Evolutionary conservation across 2,797 vertebrate species (phyloP), one percentile per base, ranked within the genome.

Genomic region (Mus caroli): DNA sequence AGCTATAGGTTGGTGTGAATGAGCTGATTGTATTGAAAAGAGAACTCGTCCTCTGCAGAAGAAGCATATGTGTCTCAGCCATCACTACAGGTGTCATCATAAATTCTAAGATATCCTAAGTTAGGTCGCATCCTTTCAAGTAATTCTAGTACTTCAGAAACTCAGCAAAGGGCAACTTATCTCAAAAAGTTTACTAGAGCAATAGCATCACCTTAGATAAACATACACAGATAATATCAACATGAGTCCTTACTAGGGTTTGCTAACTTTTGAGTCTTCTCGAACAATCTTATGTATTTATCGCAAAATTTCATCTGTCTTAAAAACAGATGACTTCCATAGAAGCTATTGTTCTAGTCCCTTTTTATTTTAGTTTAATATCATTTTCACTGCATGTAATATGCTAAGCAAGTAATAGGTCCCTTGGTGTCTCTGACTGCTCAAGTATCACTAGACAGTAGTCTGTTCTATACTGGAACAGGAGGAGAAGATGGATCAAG

Each of bases 91-190:
- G 6, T 17, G 6, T n/a, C 12, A 17, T 1, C 37, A 31, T 76
- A n/a, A 91, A 64, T 92, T 62, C 28, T n/a, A 88, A 73, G 14
- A 69, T 31, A 37, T 1, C 1, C 88, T 83, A 8, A 2, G 79
- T 87, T 87, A 84, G 8, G 62, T 77, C 90, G 80, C n/a, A 77
- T 90, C 3, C 0, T 75, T 96, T 88, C 31, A 90, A 60, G 22
- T 71, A 52, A 52, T 84, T n/a, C 11, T 87, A 0, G 26, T 94
- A 10, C 1, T 92, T 34, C 19, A 86, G 37, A 92, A 62, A 34
- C 50, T 14, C 50, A 80, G 5, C 6, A 46, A 3, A 52, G 4
- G 0, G 24, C 7, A 8, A 8, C 24, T 19, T 54, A 78, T 62
- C 15, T 60, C 6, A 10, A 60, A 82, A 2, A 3, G 3, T 73